Evolutionary conservation across 2,888 invertebrate species (phyloP).

Genomic region (Rhyacophila evoluta): DNA sequence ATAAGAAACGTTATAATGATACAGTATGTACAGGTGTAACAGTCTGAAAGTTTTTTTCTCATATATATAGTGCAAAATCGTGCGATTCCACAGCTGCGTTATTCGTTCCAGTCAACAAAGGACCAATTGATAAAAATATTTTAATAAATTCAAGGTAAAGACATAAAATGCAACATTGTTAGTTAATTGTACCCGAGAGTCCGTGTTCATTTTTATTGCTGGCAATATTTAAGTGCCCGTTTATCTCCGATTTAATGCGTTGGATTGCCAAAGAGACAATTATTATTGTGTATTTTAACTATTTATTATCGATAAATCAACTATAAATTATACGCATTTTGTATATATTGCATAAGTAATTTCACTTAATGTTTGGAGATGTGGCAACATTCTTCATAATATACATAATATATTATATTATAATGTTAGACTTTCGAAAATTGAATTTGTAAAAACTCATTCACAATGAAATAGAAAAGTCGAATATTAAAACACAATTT

Average conservation of each 20-base stretch:
- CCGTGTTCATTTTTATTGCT: conserved; percentile 21
- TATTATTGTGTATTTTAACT: background rate
- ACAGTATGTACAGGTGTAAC: too few species aligned
- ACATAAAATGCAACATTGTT: conserved; percentile 44
- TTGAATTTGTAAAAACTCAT: too few species aligned
- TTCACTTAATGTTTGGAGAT: background rate
- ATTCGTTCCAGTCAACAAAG: background rate
- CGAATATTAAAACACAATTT: too few species aligned
- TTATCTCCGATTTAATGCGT: conserved; percentile 19
- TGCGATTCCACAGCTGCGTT: background rate
- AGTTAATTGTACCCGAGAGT: conserved; percentile 28
- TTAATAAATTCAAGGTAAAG: background rate
- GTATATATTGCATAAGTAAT: background rate
- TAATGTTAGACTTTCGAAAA: too few species aligned
- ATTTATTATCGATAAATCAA: background rate
- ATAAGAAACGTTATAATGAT: too few species aligned
- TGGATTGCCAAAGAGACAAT: background rate
- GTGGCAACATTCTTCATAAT: too few species aligned
- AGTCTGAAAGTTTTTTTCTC: too few species aligned
- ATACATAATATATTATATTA: too few species aligned
- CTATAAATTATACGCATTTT: background rate
- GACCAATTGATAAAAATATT: background rate
- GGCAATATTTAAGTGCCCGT: conserved; percentile 36
- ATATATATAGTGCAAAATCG: background rate
- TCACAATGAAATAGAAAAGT: too few species aligned